Base-by-base conservation (phyloP, 1,140 invertebrate genomes). In the Nylanderia fulva region DNA sequence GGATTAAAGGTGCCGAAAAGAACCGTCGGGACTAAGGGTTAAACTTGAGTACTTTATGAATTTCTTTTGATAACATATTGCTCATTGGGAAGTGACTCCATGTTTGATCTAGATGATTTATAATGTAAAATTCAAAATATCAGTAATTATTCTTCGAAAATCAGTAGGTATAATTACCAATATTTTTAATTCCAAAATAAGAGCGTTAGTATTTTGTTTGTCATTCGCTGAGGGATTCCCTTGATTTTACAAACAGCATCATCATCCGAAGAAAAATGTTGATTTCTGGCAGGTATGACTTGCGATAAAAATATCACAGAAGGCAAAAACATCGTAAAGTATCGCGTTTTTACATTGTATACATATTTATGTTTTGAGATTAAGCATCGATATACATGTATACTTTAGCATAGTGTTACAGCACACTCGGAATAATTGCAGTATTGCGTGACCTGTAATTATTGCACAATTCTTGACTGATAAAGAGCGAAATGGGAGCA, bases 401-500 rank as follows among this genome's bases (percentile, higher is more conserved):
- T 15, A 27, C 33, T 56, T 36, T 71, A 29, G 18, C 36, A n/a
- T n/a, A n/a, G n/a, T n/a, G 21, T 13, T 71, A 29, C 21, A 69
- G 63, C 33, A 71, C 21, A 71, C 21, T 54, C 29, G 27, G 27
- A 58, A 80, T 71, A 58, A 80, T 58, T 39, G 29, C 13, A 24
- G 7, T 8, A 15, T 21, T 45, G 15, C 15, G 66, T 15, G 7
- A 27, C 7, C 2, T 7, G 13, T 72, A 58, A 72, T 11, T 33
- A 39, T 45, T 18, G 5, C 13, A 77, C 48, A 77, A 33, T 27
- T 39, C 61, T 21, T 33, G 36, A 42, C 54, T 80, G 54, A 80
- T 71, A 11, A 48, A 64, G 7, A n/a, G 11, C 5, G 74, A 69
- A 48, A 42, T 52, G 6, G 42, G 71, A 52, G 54, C 21, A 48